Evolutionary conservation across 2,797 vertebrate genomes (phyloP).

Genomic region (Megaceryle alcyon): DNA sequence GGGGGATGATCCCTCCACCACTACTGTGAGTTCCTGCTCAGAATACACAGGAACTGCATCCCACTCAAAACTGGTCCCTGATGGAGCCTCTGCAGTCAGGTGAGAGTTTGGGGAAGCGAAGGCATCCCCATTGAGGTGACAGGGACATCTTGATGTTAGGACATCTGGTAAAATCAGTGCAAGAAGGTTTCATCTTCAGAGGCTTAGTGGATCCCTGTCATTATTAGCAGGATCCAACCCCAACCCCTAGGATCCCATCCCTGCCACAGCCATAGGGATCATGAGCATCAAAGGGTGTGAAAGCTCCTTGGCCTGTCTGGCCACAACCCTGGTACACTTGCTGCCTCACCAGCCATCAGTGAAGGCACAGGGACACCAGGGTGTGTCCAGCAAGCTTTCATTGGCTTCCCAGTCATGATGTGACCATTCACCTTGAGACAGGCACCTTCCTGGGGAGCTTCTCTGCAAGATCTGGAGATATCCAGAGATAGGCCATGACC

Average conservation of each 20-base stretch:
- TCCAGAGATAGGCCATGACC: background rate
- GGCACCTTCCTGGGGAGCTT: background rate
- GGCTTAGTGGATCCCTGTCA: background rate
- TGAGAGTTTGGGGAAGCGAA: background rate
- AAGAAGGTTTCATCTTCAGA: background rate
- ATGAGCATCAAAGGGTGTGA: background rate
- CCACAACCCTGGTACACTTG: fast-evolving
- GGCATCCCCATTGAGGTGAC: fast-evolving
- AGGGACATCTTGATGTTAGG: background rate
- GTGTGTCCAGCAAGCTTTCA: background rate
- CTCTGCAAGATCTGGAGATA: background rate
- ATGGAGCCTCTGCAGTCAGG: background rate
- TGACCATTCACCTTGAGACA: background rate
- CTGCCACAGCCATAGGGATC: background rate
- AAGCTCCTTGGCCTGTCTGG: fast-evolving
- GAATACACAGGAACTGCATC: background rate
- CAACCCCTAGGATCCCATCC: background rate
- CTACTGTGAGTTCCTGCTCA: background rate
- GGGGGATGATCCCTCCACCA: background rate
- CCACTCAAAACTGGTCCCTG: background rate
- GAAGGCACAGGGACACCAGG: background rate
- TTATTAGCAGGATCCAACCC: background rate
- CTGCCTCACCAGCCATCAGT: background rate
- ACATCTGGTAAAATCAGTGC: background rate
- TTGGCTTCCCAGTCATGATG: background rate